phyloP scores from a whole-genome alignment of 2,888 invertebrate genomes.

The Platycnemis pennipes region DNA sequence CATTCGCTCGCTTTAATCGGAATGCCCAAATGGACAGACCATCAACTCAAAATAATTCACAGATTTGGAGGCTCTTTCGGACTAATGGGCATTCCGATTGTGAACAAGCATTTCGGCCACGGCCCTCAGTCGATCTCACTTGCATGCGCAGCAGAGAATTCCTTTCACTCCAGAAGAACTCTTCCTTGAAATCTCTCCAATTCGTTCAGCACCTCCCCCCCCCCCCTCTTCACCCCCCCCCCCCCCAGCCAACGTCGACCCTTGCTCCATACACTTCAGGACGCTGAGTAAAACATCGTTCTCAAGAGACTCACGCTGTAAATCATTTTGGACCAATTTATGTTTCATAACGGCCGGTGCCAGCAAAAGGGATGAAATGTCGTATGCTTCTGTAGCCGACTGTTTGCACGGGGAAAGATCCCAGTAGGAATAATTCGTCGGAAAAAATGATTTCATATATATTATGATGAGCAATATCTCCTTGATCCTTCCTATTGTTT shows the following conservation, averaged over 20 bases:
- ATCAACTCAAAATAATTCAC: no score
- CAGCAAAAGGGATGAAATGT: constrained; percentile 26
- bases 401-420: background rate
- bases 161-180: background rate
- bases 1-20: no score
- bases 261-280: constrained; percentile 8
- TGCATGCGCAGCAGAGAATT: no score
- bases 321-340: constrained; percentile 22
- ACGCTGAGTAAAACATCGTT: background rate
- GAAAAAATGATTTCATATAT: constrained; percentile 4
- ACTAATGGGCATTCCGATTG: no score
- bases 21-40: no score
- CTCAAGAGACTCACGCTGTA: background rate
- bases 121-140: no score
- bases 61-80: no score
- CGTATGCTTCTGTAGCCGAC: background rate
- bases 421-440: background rate
- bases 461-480: background rate
- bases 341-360: background rate
- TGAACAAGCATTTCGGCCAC: no score
- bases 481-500: background rate
- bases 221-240: background rate
- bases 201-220: background rate
- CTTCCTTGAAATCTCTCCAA: background rate
- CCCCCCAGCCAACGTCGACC: background rate